These are phyloP conservation scores for Stegana nigrithorax DNA, from an alignment of 2,888 invertebrate species.

Conservation along the genomic window DNA sequence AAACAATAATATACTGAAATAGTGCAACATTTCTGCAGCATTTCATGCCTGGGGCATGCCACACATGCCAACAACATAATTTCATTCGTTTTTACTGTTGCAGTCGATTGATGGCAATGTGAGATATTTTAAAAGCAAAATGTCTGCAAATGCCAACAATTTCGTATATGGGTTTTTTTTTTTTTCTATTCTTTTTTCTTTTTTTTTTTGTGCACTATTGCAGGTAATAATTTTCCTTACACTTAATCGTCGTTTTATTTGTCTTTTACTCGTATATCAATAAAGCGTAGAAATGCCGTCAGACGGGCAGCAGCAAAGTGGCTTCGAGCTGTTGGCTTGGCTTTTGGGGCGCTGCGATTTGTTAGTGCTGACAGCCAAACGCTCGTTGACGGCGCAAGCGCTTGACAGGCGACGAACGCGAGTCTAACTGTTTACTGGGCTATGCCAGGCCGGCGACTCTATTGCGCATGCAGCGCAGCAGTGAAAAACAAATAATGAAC, in stretches of 20 bases:
- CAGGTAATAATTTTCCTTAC: neutral
- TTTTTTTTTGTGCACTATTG: neutral
- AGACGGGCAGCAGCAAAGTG: neutral
- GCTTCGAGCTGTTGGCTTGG: neutral
- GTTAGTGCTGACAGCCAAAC: neutral
- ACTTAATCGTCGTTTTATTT: neutral
- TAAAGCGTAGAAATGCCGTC: neutral
- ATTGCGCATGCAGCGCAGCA: too few relatives aligned
- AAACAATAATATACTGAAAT: too few relatives aligned
- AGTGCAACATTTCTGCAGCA: too few relatives aligned
- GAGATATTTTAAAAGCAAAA: slow-evolving; percentile 2
- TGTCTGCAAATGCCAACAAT: slow-evolving; percentile 13
- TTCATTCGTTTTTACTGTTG: too few relatives aligned
- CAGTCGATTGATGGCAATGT: too few relatives aligned
- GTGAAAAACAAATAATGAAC: too few relatives aligned
- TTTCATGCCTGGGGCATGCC: too few relatives aligned
- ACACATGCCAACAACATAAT: too few relatives aligned
- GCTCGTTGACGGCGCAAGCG: neutral
- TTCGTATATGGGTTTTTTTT: too few relatives aligned
- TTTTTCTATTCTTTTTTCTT: too few relatives aligned
- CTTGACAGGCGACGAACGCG: neutral
- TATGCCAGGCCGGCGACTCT: too few relatives aligned
- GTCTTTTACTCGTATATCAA: neutral
- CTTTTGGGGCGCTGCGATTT: neutral
- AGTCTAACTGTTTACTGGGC: neutral